A percentile compares a stretch with the other conserved stretches of the same genome.
These are phyloP conservation scores for Spilogale gracilis DNA, from an alignment of 2,113 vertebrate genomes.

Conservation along the genomic window DNA sequence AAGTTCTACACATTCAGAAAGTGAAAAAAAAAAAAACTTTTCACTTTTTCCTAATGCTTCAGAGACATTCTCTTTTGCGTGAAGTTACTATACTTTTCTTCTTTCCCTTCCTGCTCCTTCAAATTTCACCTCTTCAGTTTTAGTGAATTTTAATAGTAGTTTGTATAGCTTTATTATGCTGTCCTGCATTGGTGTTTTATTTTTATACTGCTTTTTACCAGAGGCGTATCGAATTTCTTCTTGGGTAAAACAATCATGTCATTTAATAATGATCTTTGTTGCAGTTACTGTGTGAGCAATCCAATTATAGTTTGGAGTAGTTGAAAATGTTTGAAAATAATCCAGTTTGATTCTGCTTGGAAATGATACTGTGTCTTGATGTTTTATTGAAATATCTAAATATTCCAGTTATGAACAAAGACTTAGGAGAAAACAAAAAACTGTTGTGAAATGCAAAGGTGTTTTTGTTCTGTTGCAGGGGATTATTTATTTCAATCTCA, in stretches of 20 bases:
- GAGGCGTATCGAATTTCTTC: slow-evolving; percentile 22
- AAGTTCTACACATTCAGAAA: too few species aligned
- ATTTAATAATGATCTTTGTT: slow-evolving; percentile 51
- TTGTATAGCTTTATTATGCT: not conserved
- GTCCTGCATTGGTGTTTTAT: not conserved
- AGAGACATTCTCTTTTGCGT: not conserved
- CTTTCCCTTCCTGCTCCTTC: slow-evolving; percentile 30
- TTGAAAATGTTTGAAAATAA: slow-evolving; percentile 31
- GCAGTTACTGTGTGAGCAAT: not conserved
- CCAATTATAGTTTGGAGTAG: not conserved
- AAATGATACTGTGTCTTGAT: not conserved
- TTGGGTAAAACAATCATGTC: not conserved
- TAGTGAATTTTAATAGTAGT: fast-evolving
- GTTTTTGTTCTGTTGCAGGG: slow-evolving; percentile 89
- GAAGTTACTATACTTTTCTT: slow-evolving; percentile 29
- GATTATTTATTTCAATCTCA: slow-evolving; percentile 97
- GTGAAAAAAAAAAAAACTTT: not conserved
- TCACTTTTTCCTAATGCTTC: not conserved
- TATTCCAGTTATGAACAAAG: slow-evolving; percentile 73
- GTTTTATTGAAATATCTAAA: slow-evolving; percentile 70
- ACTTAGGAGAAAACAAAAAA: not conserved
- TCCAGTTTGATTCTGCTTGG: not conserved
- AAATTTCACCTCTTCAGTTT: slow-evolving; percentile 36
- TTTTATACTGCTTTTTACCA: slow-evolving; percentile 34
- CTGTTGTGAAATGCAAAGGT: slow-evolving; percentile 65